phyloP scores from a whole-genome alignment of 2,113 vertebrate genomes.

The Porphyrio hochstetteri region DNA sequence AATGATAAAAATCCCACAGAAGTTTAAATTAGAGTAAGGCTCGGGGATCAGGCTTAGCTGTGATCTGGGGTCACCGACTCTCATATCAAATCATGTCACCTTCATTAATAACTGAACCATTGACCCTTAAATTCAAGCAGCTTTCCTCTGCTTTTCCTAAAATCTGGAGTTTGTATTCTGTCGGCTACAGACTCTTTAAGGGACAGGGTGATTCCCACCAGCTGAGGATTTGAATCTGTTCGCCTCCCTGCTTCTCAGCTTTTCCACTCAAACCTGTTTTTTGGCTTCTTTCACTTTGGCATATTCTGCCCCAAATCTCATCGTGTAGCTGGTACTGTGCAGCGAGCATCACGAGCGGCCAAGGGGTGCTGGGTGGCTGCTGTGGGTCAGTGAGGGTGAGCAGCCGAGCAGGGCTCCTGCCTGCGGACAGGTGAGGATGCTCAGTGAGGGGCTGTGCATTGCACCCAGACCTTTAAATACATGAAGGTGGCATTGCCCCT shows the following conservation, averaged over 20 bases:
- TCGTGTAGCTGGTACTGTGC: fast-evolving
- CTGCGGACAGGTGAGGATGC: fast-evolving
- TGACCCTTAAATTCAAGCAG: slow-evolving; percentile 27
- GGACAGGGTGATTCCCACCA: not conserved
- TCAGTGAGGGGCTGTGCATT: not conserved
- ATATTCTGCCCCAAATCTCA: not conserved
- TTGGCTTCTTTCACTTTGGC: not conserved
- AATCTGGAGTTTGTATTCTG: not conserved
- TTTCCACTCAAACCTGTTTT: not conserved
- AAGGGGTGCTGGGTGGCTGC: too few relatives aligned
- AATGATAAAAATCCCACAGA: not conserved
- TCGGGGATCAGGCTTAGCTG: not conserved
- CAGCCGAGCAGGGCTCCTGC: not conserved
- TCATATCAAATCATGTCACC: not conserved
- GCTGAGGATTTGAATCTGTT: not conserved
- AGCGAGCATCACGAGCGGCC: fast-evolving
- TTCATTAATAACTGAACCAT: not conserved
- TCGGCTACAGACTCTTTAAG: not conserved
- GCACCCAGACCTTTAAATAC: not conserved
- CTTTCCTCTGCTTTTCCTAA: not conserved
- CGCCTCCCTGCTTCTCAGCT: not conserved
- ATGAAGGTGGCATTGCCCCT: not conserved
- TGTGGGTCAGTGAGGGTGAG: not conserved
- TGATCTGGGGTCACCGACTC: not conserved
- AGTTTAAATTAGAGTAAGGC: not conserved